These are phyloP conservation scores for Anorthoa munda DNA, from an alignment of 2,888 invertebrate species.

Conservation along the genomic window DNA sequence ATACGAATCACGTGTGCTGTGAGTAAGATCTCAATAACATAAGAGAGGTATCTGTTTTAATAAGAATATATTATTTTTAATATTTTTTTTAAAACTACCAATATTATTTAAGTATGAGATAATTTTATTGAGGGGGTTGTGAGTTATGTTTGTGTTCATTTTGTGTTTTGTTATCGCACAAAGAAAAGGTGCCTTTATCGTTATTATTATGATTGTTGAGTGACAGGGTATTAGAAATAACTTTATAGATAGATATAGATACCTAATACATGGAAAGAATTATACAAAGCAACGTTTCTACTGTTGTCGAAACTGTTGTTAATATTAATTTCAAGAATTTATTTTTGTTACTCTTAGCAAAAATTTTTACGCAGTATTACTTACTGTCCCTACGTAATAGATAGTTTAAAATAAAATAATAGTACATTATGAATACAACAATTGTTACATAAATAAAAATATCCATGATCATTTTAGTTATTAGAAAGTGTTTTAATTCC, in stretches of 20 bases:
- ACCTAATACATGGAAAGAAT: constrained; percentile 41
- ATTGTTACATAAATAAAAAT: constrained; percentile 48
- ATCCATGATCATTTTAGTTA: constrained; percentile 40
- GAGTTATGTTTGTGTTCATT: constrained; percentile 57
- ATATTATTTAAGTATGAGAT: constrained; percentile 38
- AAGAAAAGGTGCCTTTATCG: constrained; percentile 42
- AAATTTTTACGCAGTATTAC: constrained; percentile 9
- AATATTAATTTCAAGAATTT: constrained; percentile 19
- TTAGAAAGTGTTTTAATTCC: constrained; percentile 12
- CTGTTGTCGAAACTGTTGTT: constrained; percentile 42
- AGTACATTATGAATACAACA: constrained; percentile 23
- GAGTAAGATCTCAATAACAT: constrained; percentile 85
- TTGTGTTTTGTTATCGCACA: constrained; percentile 56
- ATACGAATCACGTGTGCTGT: constrained; percentile 81
- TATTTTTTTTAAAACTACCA: constrained; percentile 20
- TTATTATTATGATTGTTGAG: constrained; percentile 53
- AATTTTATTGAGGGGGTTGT: constrained; percentile 58
- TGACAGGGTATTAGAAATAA: constrained; percentile 73
- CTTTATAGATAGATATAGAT: constrained; percentile 29
- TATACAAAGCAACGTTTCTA: constrained; percentile 44
- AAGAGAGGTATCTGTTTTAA: constrained; percentile 66
- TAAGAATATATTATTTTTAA: constrained; percentile 51
- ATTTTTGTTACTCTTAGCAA: background rate
- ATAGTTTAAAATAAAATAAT: constrained; percentile 43
- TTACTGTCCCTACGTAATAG: constrained; percentile 22